phyloP scores from a whole-genome alignment of 2,113 vertebrate species.

The Vimba vimba region DNA sequence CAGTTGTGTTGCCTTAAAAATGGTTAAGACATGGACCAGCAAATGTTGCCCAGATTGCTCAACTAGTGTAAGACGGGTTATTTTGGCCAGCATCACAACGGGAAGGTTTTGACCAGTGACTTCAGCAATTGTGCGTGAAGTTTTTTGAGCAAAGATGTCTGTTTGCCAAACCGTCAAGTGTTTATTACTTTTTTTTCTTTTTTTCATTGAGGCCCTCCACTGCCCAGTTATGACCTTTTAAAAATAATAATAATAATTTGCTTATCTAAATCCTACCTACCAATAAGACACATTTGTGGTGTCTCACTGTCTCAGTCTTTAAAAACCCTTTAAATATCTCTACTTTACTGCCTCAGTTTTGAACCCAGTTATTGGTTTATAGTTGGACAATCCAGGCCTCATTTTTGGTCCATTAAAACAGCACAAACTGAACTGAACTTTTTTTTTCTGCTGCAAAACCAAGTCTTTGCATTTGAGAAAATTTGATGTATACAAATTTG shows the following conservation, averaged over 20 bases:
- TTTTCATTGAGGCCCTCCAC: not conserved
- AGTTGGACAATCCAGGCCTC: conserved; percentile 55
- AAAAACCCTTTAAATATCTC: conserved; percentile 3
- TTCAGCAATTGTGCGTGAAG: not conserved
- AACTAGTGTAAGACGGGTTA: not conserved
- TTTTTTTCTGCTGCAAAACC: conserved; percentile 88
- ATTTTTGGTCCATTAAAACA: conserved; percentile 72
- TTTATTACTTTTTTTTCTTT: not conserved
- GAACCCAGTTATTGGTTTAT: not conserved
- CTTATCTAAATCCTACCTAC: not conserved
- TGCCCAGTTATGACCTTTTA: conserved; percentile 1
- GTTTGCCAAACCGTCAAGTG: not conserved
- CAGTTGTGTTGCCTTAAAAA: conserved; percentile 96
- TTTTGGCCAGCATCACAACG: not conserved
- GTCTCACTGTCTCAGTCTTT: not conserved
- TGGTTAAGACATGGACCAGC: conserved; percentile 79
- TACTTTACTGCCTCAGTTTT: not conserved
- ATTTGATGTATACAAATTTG: conserved; percentile 75
- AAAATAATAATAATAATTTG: too few species aligned
- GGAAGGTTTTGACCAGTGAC: not conserved
- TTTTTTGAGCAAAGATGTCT: not conserved
- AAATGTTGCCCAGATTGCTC: conserved; percentile 61
- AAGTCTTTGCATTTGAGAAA: conserved; percentile 72
- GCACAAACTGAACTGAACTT: conserved; percentile 91
- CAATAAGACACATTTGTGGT: not conserved